phyloP scores from a whole-genome alignment of 92 coral and sea anemone genomes.

The Parazoanthus darwini region DNA sequence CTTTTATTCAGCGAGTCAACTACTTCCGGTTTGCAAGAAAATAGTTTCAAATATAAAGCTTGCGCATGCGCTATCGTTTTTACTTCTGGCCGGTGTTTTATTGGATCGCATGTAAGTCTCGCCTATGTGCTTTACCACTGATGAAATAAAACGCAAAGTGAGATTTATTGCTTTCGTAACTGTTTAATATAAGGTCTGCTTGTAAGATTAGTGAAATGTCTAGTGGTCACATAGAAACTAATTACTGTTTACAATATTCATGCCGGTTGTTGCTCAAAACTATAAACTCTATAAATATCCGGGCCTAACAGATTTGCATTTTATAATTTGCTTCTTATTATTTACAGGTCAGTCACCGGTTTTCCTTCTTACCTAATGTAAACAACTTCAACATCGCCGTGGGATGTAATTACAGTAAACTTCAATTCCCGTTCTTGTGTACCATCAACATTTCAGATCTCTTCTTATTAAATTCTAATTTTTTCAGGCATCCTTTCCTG shows the following conservation, averaged over 20 bases:
- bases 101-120: not conserved
- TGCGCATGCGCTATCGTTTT: too few relatives aligned
- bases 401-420: not conserved
- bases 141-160: not conserved
- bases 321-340: not conserved
- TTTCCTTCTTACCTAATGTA: slow-evolving; percentile 1
- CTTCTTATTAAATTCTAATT: too few relatives aligned
- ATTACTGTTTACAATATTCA: not conserved
- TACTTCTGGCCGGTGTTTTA: too few relatives aligned
- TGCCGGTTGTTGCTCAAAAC: not conserved
- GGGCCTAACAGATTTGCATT: not conserved
- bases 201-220: not conserved
- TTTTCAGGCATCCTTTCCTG: not conserved
- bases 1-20: too few relatives aligned
- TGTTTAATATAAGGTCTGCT: not conserved
- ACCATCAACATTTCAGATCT: not conserved
- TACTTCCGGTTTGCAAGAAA: too few relatives aligned
- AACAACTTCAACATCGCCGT: not conserved
- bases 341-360: not conserved
- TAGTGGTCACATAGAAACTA: not conserved
- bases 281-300: not conserved
- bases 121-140: not conserved
- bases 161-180: not conserved
- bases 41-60: too few relatives aligned
- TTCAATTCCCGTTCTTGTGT: slow-evolving; percentile 1